Percentiles rank a stretch among this genome's conserved stretches.
phyloP scores from a whole-genome alignment of 37 sponge, comb jelly and placozoan species.

The Theonella swinhoei region DNA sequence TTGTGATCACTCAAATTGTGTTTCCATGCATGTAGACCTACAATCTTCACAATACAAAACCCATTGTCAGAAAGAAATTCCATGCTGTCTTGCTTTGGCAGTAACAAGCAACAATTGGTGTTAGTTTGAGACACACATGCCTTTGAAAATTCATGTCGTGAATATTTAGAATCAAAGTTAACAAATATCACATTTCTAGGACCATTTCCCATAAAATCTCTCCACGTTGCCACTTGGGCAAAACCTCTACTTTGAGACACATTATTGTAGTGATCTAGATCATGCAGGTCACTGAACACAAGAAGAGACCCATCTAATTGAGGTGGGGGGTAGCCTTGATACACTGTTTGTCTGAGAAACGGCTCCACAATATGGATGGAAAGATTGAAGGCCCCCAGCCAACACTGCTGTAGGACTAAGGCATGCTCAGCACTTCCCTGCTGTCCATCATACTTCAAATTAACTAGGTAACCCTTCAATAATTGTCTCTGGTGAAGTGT shows the following conservation, averaged over 20 bases:
- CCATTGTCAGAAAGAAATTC: background rate
- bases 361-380: slow-evolving; percentile 22
- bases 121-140: no score
- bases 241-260: background rate
- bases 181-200: background rate
- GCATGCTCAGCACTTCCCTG: slow-evolving; percentile 24
- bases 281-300: slow-evolving; percentile 14
- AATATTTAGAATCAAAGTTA: background rate
- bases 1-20: background rate
- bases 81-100: background rate
- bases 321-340: background rate
- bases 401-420: slow-evolving; percentile 22
- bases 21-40: background rate
- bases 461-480: slow-evolving; percentile 1
- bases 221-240: background rate
- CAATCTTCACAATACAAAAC: background rate
- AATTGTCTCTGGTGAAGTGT: no score
- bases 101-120: background rate
- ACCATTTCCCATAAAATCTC: background rate
- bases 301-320: background rate
- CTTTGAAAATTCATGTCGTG: no score
- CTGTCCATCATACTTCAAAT: slow-evolving; percentile 20
- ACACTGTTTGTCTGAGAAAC: background rate
- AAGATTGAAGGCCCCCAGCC: slow-evolving; percentile 2
- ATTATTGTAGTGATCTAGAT: slow-evolving; percentile 18